Base-by-base conservation (phyloP, 2,797 vertebrate species). In the Rachycentron canadum region DNA sequence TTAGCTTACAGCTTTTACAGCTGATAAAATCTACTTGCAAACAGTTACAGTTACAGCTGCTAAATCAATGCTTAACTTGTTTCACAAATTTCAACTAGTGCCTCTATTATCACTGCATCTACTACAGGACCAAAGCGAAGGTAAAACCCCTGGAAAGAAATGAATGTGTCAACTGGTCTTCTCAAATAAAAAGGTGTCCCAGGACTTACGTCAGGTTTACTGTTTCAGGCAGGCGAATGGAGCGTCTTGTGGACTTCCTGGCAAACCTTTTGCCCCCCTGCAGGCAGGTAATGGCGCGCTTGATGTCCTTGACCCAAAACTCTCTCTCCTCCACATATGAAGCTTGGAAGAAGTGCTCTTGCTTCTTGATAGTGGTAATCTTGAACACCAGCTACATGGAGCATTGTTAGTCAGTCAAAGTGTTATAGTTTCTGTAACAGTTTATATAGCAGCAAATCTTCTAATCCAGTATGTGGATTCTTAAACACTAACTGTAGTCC, bases 271-370 rank as follows among this genome's bases (percentile, higher is more conserved):
- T 97, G 3, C 97, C 98, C 21, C 95, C 96, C 41, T 96, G 91
- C 52, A 99, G 88, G 81, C 92, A 96, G 36, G 85, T 84, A 71
- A 97, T 94, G 70, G 94, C 95, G 79, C 96, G 97, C 91, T 95
- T 98, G 82, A 97, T 94, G 83, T 99, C 98, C 78, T 96, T 95
- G 14, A 97, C 95, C 98, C 98, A 99, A 26, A 88, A 71, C 83
- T 99, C 98, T 88, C 96, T 96, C 83, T 99, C 98, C 74, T 98
- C 97, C 76, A 98, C 83, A 47, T 96, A 95, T 0, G 97, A 95
- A 4, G 98, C 97, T 92, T 99, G 98, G 85, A 99, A 99, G 91
- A 95, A 99, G 88, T 99, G 97, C 21, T 97, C 97, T 88, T 99
- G 98, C 69, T 97, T 97, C 88, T 98, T 98, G 43, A 85, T 84